Percentiles rank a stretch among this genome's conserved stretches.
Evolutionary conservation across 2,797 vertebrate genomes (phyloP).

Genomic region (Leucoraja ocellata): DNA sequence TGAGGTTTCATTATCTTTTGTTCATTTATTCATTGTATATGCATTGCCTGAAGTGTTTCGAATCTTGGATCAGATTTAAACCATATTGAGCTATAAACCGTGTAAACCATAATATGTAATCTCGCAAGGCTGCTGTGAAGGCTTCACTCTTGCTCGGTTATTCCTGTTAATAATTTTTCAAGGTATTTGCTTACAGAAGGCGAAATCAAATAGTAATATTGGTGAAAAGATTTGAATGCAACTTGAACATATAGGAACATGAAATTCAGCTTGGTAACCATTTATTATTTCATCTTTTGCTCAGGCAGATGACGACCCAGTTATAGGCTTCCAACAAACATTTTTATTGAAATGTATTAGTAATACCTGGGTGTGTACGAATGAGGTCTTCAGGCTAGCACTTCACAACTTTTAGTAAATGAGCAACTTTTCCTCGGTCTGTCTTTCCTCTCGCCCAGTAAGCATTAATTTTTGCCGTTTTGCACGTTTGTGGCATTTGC

Average conservation of each 20-base stretch:
- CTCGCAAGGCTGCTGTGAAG: neutral
- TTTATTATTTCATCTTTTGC: conserved; percentile 44
- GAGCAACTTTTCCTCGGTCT: conserved; percentile 41
- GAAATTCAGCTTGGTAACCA: neutral
- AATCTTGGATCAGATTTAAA: neutral
- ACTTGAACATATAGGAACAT: neutral
- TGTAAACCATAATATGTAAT: neutral
- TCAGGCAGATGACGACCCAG: conserved; percentile 66
- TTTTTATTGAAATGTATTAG: conserved; percentile 65
- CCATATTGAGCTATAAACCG: neutral
- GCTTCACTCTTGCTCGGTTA: neutral
- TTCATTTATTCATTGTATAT: neutral
- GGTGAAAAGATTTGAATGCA: neutral
- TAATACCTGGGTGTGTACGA: conserved; percentile 66
- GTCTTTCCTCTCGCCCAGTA: conserved; percentile 54
- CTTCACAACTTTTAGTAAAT: conserved; percentile 61
- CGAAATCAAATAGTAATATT: neutral
- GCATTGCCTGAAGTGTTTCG: neutral
- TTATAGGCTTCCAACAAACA: conserved; percentile 67
- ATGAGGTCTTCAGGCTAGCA: conserved; percentile 67
- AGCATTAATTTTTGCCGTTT: conserved; percentile 45
- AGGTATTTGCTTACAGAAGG: neutral
- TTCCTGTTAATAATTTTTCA: neutral
- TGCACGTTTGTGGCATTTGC: conserved; percentile 35
- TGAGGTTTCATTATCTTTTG: neutral